Conservation (phyloP, 2,888 invertebrate species). For the Pammene fasciana region DNA sequence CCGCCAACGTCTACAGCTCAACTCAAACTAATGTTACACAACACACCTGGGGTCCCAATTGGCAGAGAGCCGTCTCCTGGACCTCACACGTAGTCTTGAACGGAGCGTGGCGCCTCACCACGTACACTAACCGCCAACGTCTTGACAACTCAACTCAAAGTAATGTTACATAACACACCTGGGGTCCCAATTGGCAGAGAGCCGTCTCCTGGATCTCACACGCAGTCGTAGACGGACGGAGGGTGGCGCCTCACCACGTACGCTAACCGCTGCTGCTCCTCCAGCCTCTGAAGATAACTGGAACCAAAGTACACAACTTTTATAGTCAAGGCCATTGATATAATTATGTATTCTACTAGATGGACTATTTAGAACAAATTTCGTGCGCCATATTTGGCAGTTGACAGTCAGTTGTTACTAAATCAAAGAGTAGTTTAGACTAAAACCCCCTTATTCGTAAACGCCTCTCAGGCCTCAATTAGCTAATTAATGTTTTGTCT, state of each 20-base stretch:
- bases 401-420: too few relatives aligned
- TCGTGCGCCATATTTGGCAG: too few relatives aligned
- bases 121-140: too few relatives aligned
- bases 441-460: too few relatives aligned
- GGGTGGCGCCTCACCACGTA: slow-evolving; percentile 67
- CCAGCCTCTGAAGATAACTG: slow-evolving; percentile 67
- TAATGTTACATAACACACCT: slow-evolving; percentile 57
- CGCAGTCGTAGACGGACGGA: slow-evolving; percentile 68
- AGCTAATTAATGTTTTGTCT: too few relatives aligned
- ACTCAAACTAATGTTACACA: background rate
- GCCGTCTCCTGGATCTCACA: slow-evolving; percentile 66
- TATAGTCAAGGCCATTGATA: too few relatives aligned
- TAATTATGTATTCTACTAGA: too few relatives aligned
- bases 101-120: too few relatives aligned
- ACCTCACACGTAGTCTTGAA: slow-evolving; percentile 60
- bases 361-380: too few relatives aligned
- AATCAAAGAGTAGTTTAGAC: too few relatives aligned
- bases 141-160: background rate
- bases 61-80: slow-evolving; percentile 67
- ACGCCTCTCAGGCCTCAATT: too few relatives aligned
- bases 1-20: too few relatives aligned
- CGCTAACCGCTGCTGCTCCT: slow-evolving; percentile 70
- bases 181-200: slow-evolving; percentile 76
- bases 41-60: slow-evolving; percentile 78
- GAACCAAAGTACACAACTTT: slow-evolving; percentile 27